Evolutionary conservation across 2,888 invertebrate species (phyloP), one percentile per base, ranked within the genome.

Genomic region (Crepidodera aurea): DNA sequence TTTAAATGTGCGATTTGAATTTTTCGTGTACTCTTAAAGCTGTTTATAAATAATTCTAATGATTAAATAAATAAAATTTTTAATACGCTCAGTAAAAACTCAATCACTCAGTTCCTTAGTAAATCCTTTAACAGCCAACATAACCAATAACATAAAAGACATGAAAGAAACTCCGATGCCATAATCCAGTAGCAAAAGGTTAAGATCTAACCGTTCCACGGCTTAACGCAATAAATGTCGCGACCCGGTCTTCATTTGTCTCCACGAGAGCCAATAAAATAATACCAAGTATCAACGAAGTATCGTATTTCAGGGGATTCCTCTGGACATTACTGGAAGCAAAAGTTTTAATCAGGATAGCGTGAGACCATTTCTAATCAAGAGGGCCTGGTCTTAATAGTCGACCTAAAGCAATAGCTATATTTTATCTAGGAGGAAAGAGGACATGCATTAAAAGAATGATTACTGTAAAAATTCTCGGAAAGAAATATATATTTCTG

Each of bases 221-320:
- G 61, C 61, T 66, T 65, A 54, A 58, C 67, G 75, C 76, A 78
- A 78, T 81, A 81, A 81, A 79, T 79, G 82, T 81, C 82, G 79
- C 75, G 81, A 82, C 81, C 81, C 77, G 78, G 74, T 77, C 78
- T 79, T 78, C 81, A 81, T 82, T 81, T 80, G 79, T 82, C 81
- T 81, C 78, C 72, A 69, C 63, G 75, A 81, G 80, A 75, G 75
- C 79, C 80, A 79, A 82, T 81, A 81, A 81, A 82, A 81, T 80
- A 79, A 81, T 79, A 76, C 77, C 73, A 73, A 79, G 77, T 76
- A 75, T 77, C 75, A 75, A 73, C 75, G 73, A 19, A 75, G 75
- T 74, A 71, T 70, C 72, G 75, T 70, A 75, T 76, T 75, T 76
- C 73, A 71, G 73, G 60, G 68, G 67, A 69, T 68, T 67, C 64